phyloP scores from a whole-genome alignment of 2,113 vertebrate genomes.

The Gallinago media region DNA sequence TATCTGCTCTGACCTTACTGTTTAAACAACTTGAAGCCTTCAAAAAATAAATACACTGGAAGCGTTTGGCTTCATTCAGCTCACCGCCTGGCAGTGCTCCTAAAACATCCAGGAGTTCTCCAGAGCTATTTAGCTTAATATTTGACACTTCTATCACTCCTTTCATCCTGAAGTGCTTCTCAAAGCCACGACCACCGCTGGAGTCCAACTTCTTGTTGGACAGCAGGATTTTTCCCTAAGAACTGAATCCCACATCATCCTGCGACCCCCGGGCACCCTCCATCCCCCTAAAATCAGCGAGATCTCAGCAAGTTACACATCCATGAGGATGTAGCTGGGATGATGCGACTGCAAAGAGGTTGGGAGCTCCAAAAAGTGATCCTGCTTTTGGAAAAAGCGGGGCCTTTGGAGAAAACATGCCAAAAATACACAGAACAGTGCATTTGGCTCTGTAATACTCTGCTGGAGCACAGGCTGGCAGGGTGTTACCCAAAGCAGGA shows the following conservation, averaged over 20 bases:
- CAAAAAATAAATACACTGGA: conserved; percentile 15
- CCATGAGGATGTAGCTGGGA: not conserved
- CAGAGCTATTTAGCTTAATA: not conserved
- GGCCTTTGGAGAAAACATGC: not conserved
- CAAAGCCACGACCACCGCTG: not conserved
- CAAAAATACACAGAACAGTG: accelerated
- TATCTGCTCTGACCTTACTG: not conserved
- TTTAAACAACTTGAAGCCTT: not conserved
- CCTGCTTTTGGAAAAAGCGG: not conserved
- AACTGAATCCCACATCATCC: accelerated
- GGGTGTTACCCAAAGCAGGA: not conserved
- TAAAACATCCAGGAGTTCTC: conserved; percentile 39
- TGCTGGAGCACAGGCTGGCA: not conserved
- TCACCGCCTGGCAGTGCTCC: not conserved
- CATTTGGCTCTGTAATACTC: not conserved
- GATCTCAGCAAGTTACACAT: not conserved
- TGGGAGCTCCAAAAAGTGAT: not conserved
- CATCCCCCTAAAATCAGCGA: not conserved
- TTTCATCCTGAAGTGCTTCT: conserved; percentile 22
- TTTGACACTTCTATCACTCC: conserved; percentile 29
- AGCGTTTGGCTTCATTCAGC: conserved; percentile 15
- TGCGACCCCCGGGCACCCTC: not conserved
- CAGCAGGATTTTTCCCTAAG: not conserved
- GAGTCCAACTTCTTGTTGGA: not conserved
- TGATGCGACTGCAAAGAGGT: not conserved